A percentile compares a stretch with the other conserved stretches of the same genome.
Conservation (phyloP, 1,140 invertebrate genomes). For the Cyclargus thomasi region DNA sequence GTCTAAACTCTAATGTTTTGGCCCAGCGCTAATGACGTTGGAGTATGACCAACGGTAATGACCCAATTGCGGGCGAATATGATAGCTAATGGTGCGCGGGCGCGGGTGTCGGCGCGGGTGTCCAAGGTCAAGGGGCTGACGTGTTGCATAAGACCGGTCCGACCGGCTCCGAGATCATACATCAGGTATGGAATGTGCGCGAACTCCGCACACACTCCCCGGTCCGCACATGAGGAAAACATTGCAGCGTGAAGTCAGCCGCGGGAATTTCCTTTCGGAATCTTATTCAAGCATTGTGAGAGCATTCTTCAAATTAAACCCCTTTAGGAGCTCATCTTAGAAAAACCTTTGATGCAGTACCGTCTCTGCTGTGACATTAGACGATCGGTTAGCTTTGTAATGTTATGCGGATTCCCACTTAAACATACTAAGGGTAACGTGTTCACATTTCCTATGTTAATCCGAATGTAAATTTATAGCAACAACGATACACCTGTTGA, state of each 20-base stretch:
- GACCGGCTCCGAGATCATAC: slow-evolving; percentile 18
- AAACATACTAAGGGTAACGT: background rate
- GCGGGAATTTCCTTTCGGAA: background rate
- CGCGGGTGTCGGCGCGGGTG: background rate
- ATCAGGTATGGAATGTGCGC: background rate
- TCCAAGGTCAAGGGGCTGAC: slow-evolving; percentile 60
- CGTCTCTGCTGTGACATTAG: no score
- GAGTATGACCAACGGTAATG: slow-evolving; percentile 64
- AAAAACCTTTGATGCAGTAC: no score
- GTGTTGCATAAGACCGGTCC: slow-evolving; percentile 38
- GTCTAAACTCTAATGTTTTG: slow-evolving; percentile 49
- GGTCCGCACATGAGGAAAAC: background rate
- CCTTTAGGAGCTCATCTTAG: no score
- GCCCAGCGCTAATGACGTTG: slow-evolving; percentile 63
- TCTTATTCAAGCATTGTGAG: background rate
- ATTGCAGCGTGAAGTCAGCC: background rate
- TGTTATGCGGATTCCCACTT: no score
- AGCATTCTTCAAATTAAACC: no score
- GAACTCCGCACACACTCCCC: background rate
- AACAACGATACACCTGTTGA: background rate
- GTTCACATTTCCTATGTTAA: background rate
- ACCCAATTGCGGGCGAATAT: slow-evolving; percentile 49
- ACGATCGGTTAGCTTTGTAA: no score
- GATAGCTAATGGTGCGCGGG: slow-evolving; percentile 31
- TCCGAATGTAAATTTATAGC: background rate